Base-by-base conservation (phyloP, 2,797 vertebrate species). In the Scyliorhinus canicula region DNA sequence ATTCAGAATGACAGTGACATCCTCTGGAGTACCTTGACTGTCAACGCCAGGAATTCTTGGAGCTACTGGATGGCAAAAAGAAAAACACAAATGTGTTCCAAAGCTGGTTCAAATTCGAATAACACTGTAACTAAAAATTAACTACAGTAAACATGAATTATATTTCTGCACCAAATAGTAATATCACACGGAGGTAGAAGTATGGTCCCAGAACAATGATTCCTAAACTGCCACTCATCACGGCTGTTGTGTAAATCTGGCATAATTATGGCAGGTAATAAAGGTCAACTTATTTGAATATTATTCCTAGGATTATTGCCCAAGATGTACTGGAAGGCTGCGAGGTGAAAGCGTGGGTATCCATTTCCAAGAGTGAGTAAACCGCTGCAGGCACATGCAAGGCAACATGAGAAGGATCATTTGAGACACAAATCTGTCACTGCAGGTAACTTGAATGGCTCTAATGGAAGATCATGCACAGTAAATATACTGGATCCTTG, bases 1-100 rank as follows among this genome's bases (percentile, higher is more conserved):
- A 96, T 98, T 99, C 77, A 99, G 97, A 95, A 98, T 98, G 40
- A 99, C 98, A 0, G 97, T 98, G 95, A 99, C 97, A 40, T 98
- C 98, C 96, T 99, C 99, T 44, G 98, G 97, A 50, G 96, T 97
- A 19, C 97, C 97, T 2, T 97, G 97, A 0, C 96, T 95, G 40
- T 97, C 97, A 4, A 97, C 97, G 31, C 98, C 98, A 95, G 97
- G 96, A 74, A 99, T 99, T 95, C 97, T 98, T 95, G 99, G 99
- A 95, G 98, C 98, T 69, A 99, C 99, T 99, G 96, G 79, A 35
- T 79, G 14, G 79, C 7, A 19, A 95, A 95, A 96, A 65, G 63
- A 96, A 79, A 95, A 95, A 50, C n/a, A 19, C 35, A 71, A 60
- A n/a, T 69, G 50, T 71, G 31, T 95, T 47, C 40, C n/a, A 71